Conservation (phyloP, 2,797 vertebrate genomes). For the Craterocephalus amniculus region DNA sequence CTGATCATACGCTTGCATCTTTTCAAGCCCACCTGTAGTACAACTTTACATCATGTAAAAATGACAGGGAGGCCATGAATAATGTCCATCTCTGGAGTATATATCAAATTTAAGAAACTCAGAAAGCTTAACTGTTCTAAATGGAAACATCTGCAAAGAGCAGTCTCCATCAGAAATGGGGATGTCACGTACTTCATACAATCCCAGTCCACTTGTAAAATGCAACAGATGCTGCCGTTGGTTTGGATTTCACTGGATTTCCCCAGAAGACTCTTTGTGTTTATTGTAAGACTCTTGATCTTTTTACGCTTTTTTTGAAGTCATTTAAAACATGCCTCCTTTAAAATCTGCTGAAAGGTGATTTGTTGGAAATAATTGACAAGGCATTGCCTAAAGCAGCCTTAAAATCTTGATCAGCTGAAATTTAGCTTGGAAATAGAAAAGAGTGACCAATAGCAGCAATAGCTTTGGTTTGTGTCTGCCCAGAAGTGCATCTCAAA, state of each 20-base stretch:
- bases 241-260: slow-evolving; percentile 7
- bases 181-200: background rate
- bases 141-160: slow-evolving; percentile 12
- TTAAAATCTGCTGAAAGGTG: background rate
- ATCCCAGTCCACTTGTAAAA: background rate
- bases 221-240: background rate
- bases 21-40: slow-evolving; percentile 14
- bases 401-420: too few species aligned
- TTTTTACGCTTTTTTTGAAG: background rate
- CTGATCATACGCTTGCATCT: slow-evolving; percentile 1
- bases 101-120: slow-evolving; percentile 11
- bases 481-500: too few species aligned
- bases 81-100: background rate
- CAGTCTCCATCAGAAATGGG: background rate
- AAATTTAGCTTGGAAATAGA: too few species aligned
- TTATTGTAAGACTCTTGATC: background rate
- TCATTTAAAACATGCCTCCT: background rate
- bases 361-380: slow-evolving; percentile 19
- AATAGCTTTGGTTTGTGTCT: too few species aligned
- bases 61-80: slow-evolving; percentile 5
- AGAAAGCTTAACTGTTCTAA: background rate
- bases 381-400: background rate
- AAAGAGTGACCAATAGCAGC: background rate
- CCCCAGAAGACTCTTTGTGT: background rate
- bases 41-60: slow-evolving; percentile 16